These are phyloP conservation scores for Mirounga angustirostris DNA, from an alignment of 2,113 vertebrate genomes.

Conservation along the genomic window DNA sequence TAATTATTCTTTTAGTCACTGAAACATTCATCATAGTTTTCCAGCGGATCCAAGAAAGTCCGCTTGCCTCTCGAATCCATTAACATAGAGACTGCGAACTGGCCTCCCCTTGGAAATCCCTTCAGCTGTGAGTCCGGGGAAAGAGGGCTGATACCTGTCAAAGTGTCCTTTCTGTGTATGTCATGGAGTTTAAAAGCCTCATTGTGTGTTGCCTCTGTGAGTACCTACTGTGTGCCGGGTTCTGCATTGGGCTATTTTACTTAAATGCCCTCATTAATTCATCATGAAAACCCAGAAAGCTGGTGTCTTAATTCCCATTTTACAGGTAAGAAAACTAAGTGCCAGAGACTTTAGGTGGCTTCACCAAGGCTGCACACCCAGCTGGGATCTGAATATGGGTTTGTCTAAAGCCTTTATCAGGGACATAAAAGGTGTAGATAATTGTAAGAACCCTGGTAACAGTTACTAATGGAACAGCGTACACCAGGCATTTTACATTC, in stretches of 20 bases:
- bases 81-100: conserved; percentile 69
- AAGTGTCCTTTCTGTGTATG: conserved; percentile 5
- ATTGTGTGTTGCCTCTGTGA: background rate
- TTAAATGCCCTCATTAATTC: background rate
- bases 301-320: background rate
- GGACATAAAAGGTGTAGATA: background rate
- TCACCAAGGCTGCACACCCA: background rate
- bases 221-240: background rate
- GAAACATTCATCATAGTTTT: conserved; percentile 86
- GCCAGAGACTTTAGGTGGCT: background rate
- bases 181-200: conserved; percentile 61
- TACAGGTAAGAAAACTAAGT: background rate
- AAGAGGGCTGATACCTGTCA: background rate
- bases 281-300: background rate
- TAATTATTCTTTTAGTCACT: conserved; percentile 87
- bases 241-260: background rate
- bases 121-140: conserved; percentile 53
- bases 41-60: conserved; percentile 82
- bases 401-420: background rate
- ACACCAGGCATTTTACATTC: background rate
- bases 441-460: background rate
- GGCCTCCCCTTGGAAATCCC: conserved; percentile 63
- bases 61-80: conserved; percentile 81
- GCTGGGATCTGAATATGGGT: background rate
- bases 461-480: too few species aligned